A percentile compares a stretch with the other conserved stretches of the same genome.
These are phyloP conservation scores for Yponomeuta plumbellus DNA, from an alignment of 2,888 invertebrate genomes.

Conservation along the genomic window DNA sequence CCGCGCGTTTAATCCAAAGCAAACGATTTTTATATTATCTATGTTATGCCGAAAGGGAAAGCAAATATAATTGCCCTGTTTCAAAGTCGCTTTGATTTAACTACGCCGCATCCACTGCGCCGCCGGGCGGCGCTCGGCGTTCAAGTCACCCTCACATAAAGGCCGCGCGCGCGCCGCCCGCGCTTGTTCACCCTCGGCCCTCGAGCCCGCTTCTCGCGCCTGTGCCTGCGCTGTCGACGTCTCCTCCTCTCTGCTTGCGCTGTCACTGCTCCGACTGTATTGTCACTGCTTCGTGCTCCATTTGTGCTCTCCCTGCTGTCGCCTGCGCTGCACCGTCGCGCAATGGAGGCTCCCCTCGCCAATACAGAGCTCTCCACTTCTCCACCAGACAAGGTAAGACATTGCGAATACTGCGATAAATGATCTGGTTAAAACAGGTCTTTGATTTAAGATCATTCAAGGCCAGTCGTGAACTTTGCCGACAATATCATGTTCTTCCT, in stretches of 20 bases:
- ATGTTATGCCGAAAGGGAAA: too few species aligned
- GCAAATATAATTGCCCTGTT: too few species aligned
- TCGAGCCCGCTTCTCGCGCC: background rate
- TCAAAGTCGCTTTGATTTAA: too few species aligned
- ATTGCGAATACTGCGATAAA: background rate
- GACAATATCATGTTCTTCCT: too few species aligned
- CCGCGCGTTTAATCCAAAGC: too few species aligned
- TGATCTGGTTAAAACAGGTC: background rate
- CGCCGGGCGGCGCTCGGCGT: slow-evolving; percentile 11
- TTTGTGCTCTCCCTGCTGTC: background rate
- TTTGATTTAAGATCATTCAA: too few species aligned
- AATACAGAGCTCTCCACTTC: slow-evolving; percentile 35
- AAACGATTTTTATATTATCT: too few species aligned
- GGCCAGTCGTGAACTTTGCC: background rate
- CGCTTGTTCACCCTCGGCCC: slow-evolving; percentile 37
- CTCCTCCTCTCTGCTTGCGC: background rate
- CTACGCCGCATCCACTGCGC: background rate
- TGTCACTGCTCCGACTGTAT: slow-evolving; percentile 14
- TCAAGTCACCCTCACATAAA: slow-evolving; percentile 31
- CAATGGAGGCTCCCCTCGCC: slow-evolving; percentile 19
- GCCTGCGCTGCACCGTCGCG: slow-evolving; percentile 28
- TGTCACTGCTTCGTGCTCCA: too few species aligned
- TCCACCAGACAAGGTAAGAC: slow-evolving; percentile 44
- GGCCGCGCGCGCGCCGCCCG: slow-evolving; percentile 45
- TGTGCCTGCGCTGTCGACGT: background rate